Conservation (phyloP, 2,888 invertebrate genomes). For the Ecliptopera silaceata region DNA sequence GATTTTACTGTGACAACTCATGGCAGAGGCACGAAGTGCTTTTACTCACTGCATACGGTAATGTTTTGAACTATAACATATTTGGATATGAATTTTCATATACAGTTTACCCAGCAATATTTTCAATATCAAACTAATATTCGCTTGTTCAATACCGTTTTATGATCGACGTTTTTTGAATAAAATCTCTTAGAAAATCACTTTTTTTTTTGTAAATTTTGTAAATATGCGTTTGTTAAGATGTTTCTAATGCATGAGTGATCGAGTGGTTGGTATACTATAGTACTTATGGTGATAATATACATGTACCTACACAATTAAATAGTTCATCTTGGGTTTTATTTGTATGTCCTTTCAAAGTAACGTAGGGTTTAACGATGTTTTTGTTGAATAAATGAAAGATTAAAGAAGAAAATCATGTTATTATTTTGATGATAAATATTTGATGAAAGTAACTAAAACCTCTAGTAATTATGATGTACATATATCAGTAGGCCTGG, state of each 20-base stretch:
- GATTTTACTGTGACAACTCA: too few species aligned
- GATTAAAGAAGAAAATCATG: not conserved
- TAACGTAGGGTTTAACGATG: constrained; percentile 8
- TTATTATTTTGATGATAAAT: constrained; percentile 9
- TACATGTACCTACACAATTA: constrained; percentile 12
- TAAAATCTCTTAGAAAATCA: constrained; percentile 19
- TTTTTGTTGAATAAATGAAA: constrained; percentile 18
- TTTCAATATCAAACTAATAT: not conserved
- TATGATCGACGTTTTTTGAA: not conserved
- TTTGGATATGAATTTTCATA: too few species aligned
- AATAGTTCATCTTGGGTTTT: constrained; percentile 17
- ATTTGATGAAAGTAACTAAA: too few species aligned
- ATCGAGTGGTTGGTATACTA: constrained; percentile 4
- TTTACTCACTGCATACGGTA: too few species aligned
- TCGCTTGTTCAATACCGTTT: not conserved
- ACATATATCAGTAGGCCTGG: too few species aligned
- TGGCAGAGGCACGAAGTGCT: too few species aligned
- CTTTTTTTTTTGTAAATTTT: constrained; percentile 62
- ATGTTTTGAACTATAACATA: too few species aligned
- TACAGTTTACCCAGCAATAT: too few species aligned
- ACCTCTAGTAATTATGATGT: too few species aligned
- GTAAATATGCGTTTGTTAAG: constrained; percentile 69
- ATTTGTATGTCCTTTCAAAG: constrained; percentile 20
- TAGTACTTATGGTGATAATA: constrained; percentile 19
- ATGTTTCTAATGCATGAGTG: constrained; percentile 29